A percentile compares a stretch with the other conserved stretches of the same genome.
Conservation (phyloP, 2,888 invertebrate species). For the Drosophila setosimentum region DNA sequence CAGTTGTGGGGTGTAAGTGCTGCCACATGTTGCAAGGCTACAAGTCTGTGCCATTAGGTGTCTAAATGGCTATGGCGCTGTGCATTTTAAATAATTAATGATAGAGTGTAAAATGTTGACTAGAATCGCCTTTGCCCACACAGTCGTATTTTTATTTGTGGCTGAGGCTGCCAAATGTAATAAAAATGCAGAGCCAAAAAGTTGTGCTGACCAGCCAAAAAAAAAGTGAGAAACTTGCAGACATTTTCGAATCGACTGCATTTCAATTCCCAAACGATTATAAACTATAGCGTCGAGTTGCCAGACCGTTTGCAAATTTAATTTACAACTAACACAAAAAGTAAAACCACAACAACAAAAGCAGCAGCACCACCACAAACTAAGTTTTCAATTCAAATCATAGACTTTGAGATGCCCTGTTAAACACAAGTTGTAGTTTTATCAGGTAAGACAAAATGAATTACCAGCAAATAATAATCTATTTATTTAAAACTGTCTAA, state of each 20-base stretch:
- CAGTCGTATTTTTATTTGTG: slow-evolving; percentile 2
- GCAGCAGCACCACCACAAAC: neutral
- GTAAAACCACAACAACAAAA: slow-evolving; percentile 44
- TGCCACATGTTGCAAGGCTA: slow-evolving; percentile 66
- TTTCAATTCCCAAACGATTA: slow-evolving; percentile 81
- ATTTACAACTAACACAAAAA: slow-evolving; percentile 67
- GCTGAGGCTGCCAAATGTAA: slow-evolving; percentile 56
- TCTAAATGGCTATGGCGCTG: slow-evolving; percentile 74
- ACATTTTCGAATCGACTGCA: slow-evolving; percentile 73
- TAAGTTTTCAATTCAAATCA: neutral
- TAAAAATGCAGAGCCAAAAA: slow-evolving; percentile 72
- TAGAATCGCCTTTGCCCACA: slow-evolving; percentile 9
- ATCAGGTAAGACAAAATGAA: neutral
- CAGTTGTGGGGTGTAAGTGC: slow-evolving; percentile 22
- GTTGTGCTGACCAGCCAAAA: slow-evolving; percentile 62
- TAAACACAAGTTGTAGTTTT: neutral
- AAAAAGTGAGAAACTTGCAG: slow-evolving; percentile 49
- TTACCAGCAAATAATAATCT: neutral
- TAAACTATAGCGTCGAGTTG: slow-evolving; percentile 69
- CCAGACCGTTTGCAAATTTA: slow-evolving; percentile 79
- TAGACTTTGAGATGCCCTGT: neutral
- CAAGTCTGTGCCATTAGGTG: slow-evolving; percentile 19
- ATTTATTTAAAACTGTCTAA: neutral
- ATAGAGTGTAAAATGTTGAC: slow-evolving; percentile 17
- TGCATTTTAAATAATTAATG: slow-evolving; percentile 78